Percentiles rank a stretch among this genome's conserved stretches.
These are phyloP conservation scores for Cryptus armator DNA, from an alignment of 2,888 invertebrate species.

Conservation along the genomic window DNA sequence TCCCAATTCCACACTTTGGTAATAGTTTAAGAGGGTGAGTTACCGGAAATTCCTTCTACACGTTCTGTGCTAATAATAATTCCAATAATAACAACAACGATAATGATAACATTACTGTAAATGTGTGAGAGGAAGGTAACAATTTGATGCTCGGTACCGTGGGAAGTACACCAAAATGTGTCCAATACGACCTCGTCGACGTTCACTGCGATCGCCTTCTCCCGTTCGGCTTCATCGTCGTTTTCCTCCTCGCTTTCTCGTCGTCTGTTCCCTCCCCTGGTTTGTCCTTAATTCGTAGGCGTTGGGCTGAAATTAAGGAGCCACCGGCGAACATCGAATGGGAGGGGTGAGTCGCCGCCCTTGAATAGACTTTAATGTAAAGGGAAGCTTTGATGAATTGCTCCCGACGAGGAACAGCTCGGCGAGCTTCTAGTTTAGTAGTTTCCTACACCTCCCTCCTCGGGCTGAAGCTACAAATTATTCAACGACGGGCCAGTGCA, in stretches of 20 bases:
- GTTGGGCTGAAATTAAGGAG: conserved; percentile 50
- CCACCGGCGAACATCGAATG: conserved; percentile 56
- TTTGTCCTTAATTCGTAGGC: conserved; percentile 29
- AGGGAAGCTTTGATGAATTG: conserved; percentile 59
- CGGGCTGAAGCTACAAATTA: conserved; percentile 55
- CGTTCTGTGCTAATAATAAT: conserved; percentile 9
- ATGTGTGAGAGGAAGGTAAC: not conserved
- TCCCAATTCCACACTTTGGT: conserved; percentile 64
- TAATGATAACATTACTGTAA: not conserved
- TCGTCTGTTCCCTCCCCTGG: not conserved
- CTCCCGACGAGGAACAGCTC: conserved; percentile 27
- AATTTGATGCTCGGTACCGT: not conserved
- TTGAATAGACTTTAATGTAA: conserved; percentile 54
- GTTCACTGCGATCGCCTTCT: not conserved
- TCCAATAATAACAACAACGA: not conserved
- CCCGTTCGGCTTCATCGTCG: not conserved
- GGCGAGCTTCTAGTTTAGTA: conserved; percentile 29
- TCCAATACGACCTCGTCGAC: not conserved
- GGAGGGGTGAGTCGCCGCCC: conserved; percentile 52
- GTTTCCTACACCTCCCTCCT: conserved; percentile 20
- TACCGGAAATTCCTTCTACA: not conserved
- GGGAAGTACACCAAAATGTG: not conserved
- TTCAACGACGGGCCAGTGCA: conserved; percentile 44
- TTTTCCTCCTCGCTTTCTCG: not conserved
- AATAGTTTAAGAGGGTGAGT: conserved; percentile 55